Base-by-base conservation (phyloP, 2,797 vertebrate species). In the Gymnoscopelus braueri region DNA sequence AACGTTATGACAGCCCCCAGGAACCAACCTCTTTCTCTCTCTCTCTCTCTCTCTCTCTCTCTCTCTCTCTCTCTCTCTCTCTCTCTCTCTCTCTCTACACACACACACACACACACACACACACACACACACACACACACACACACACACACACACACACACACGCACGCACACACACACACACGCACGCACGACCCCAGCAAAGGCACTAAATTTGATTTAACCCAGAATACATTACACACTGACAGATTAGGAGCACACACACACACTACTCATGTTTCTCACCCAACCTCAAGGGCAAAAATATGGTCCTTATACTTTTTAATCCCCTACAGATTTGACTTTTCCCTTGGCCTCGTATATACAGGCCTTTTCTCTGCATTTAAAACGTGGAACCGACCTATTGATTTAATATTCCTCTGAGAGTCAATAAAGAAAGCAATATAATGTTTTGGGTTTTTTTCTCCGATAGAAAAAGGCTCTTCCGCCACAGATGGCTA, bases 151-250 rank as follows among this genome's bases (percentile, higher is more conserved):
- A 73, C 29, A 2, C 29, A 29, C 29, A 2, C 29, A 3, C 29
- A 2, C 29, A 29, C 29, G 4, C 35, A 35, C 35, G 7, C 39
- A 10, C 39, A 44, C 39, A 44, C 39, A 10, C 39, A 10, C 39
- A 10, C 39, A 44, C 39, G 3, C 39, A 44, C 39, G 8, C 39
- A 44, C 39, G 79, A 87, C 86, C 88, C 76, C 77, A 77, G 80
- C 83, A 81, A 74, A 87, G 81, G 53, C 71, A 71, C 71, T 83
- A 68, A 77, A 85, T 87, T 81, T 85, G 83, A 90, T 90, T 91
- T 88, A 83, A 79, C 54, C 69, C 69, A 75, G 73, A 84, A 83
- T 83, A 79, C 83, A 80, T 67, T 77, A 75, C 72, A 69, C 85
- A 72, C 61, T 66, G 82, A 80, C 75, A 74, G 75, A 88, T 84